A percentile compares a stretch with the other conserved stretches of the same genome.
Conservation (phyloP, 2,888 invertebrate genomes). For the Carterocephalus palaemon region DNA sequence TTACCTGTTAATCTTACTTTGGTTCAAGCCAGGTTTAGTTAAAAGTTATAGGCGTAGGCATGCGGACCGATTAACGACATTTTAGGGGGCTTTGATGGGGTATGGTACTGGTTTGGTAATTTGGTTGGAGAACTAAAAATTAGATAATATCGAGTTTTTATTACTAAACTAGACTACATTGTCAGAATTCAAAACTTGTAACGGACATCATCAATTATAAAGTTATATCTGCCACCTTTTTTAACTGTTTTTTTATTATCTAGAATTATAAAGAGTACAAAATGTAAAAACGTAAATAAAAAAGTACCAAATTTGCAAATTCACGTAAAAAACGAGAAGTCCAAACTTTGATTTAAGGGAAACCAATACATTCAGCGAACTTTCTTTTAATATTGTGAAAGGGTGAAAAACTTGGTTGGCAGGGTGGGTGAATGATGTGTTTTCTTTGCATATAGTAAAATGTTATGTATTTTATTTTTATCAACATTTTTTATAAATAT, state of each 20-base stretch:
- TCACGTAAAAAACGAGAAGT: constrained; percentile 16
- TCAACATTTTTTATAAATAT: neutral
- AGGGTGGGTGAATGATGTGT: constrained; percentile 56
- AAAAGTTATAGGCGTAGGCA: constrained; percentile 19
- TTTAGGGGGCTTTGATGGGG: constrained; percentile 8
- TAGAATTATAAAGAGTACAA: too few relatives aligned
- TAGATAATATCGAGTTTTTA: too few relatives aligned
- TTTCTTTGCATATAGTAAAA: constrained; percentile 44
- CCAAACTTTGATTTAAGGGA: constrained; percentile 25
- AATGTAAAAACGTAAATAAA: too few relatives aligned
- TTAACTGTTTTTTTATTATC: too few relatives aligned
- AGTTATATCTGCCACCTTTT: too few relatives aligned
- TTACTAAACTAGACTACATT: too few relatives aligned
- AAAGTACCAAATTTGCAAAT: constrained; percentile 9
- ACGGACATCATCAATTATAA: too few relatives aligned
- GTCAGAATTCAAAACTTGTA: too few relatives aligned
- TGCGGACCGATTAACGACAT: constrained; percentile 12
- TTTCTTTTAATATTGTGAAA: constrained; percentile 57
- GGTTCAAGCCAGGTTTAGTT: constrained; percentile 19
- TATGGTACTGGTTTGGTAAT: too few relatives aligned
- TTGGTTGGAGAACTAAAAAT: too few relatives aligned
- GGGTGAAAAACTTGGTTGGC: constrained; percentile 47
- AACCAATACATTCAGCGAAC: constrained; percentile 46
- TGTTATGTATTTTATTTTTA: neutral
- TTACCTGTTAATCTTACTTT: constrained; percentile 25